Evolutionary conservation across 2,797 vertebrate species (phyloP).

Genomic region (Sandelia bainsii): DNA sequence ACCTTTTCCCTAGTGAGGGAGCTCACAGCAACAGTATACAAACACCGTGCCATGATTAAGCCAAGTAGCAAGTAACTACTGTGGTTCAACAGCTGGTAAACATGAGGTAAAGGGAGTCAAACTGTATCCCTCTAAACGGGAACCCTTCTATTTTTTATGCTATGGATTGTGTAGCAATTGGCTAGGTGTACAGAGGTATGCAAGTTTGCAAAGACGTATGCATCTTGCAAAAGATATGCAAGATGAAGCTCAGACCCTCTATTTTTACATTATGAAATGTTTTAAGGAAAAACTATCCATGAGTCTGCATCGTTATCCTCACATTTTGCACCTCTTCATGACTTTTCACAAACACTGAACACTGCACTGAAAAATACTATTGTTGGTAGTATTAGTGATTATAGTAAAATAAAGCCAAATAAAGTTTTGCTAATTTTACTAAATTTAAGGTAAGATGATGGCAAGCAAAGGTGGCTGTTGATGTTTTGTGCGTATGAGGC

Average conservation of each 20-base stretch:
- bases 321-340: too few species aligned
- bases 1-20: constrained; percentile 46
- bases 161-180: too few species aligned
- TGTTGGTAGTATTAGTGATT: too few species aligned
- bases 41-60: constrained; percentile 48
- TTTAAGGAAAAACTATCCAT: neutral
- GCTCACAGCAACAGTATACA: constrained; percentile 59
- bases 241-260: too few species aligned
- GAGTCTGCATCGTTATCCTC: too few species aligned
- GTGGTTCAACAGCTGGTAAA: constrained; percentile 27
- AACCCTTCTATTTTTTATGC: too few species aligned
- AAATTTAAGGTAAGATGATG: constrained; percentile 9
- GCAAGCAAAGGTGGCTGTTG: constrained; percentile 3
- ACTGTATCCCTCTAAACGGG: too few species aligned
- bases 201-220: too few species aligned
- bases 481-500: constrained; percentile 10
- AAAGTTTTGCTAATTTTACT: neutral
- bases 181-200: too few species aligned
- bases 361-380: too few species aligned
- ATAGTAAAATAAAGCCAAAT: neutral
- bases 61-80: constrained; percentile 24
- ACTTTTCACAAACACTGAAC: too few species aligned
- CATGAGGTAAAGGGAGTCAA: neutral
- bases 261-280: neutral
- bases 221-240: too few species aligned